phyloP scores from a whole-genome alignment of 2,888 invertebrate species.

The Agrilus mali region DNA sequence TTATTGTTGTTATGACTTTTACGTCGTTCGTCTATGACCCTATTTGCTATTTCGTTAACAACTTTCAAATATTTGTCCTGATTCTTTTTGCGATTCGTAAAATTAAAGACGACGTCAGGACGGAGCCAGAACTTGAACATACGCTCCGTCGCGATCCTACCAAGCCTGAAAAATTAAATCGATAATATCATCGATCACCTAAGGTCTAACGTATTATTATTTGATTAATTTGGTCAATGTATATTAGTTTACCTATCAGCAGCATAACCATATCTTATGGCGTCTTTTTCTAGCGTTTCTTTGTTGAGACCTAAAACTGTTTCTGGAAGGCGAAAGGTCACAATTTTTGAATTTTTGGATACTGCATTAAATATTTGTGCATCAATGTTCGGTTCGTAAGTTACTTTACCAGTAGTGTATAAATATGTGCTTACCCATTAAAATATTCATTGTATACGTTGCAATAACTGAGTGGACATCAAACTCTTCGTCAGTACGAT shows the following conservation, averaged over 20 bases:
- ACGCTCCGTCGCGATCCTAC: constrained; percentile 12
- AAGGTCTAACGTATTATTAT: neutral
- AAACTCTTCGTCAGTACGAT: constrained; percentile 15
- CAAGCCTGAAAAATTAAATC: constrained; percentile 12
- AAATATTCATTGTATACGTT: constrained; percentile 14
- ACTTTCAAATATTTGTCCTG: constrained; percentile 15
- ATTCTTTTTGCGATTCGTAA: constrained; percentile 14
- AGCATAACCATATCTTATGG: constrained; percentile 14
- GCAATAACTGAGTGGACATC: constrained; percentile 15
- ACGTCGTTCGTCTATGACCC: constrained; percentile 14
- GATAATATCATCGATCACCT: neutral
- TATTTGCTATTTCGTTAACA: constrained; percentile 15
- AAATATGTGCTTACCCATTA: constrained; percentile 16
- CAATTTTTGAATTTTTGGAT: too few species aligned
- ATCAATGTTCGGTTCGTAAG: too few species aligned
- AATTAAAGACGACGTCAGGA: constrained; percentile 15
- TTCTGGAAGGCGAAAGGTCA: constrained; percentile 15
- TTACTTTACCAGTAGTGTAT: too few species aligned
- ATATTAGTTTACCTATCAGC: constrained; percentile 14
- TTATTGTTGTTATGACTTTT: constrained; percentile 9
- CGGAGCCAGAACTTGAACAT: constrained; percentile 17
- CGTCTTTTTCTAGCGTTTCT: constrained; percentile 18
- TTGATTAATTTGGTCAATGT: neutral
- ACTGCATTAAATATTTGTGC: too few species aligned
- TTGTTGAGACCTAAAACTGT: constrained; percentile 18